Evolutionary conservation across 2,113 vertebrate species (phyloP), one percentile per base, ranked within the genome.

Genomic region (Camelus dromedarius): DNA sequence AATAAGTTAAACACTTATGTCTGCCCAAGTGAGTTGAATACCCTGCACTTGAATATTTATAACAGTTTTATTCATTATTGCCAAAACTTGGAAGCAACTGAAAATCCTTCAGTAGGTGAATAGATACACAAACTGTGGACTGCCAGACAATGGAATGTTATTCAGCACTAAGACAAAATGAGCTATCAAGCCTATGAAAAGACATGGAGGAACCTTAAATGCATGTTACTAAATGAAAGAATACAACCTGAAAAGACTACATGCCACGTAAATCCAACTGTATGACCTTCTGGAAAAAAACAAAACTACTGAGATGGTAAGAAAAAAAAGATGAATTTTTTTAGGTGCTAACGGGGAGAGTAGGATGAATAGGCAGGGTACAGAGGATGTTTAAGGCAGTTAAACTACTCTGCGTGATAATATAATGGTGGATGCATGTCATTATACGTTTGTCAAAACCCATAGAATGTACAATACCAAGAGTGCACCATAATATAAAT

Each of bases 311-410:
- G 3, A 69, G 18, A 38, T 9, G 14, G 18, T 32, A 7, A 30
- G 48, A 75, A 64, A 62, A 30, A 56, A 75, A 64, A 62, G 20
- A 66, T 18, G 8, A 62, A 12, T 38, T 1, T 3, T 85, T 60
- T 16, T 26, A 12, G 13, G 60, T 18, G 4, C n/a, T 69, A 42
- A 7, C 4, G 9, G 30, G 50, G 48, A 76, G 5, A 3, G 6
- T 13, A 0, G 3, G 0, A 70, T n/a, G 20, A 69, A 46, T 28
- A 54, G 8, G 8, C 10, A 32, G 70, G 52, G 13, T 3, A 5
- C 3, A 62, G 52, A 32, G 11, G 13, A 84, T 70, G 35, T 70
- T 93, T 24, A 70, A 28, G 9, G 26, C 38, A 83, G 18, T 42
- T 20, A 54, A 75, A 67, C 38, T 62, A 24, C 30, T 46, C 19